Evolutionary conservation across 2,113 vertebrate genomes (phyloP).

Genomic region (Poecile atricapillus): DNA sequence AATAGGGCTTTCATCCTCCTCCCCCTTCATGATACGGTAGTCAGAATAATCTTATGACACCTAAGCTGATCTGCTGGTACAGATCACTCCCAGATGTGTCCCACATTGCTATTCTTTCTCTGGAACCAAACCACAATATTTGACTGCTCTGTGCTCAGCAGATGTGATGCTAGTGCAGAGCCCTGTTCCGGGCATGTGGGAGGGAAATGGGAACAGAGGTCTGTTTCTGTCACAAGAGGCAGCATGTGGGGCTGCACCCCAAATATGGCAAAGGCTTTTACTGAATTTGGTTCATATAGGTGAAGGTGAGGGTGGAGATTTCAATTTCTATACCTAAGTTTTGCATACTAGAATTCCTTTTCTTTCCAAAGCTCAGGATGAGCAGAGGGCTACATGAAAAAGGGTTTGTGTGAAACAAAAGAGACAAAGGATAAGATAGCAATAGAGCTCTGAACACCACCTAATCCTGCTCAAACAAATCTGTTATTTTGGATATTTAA

Average conservation of each 20-base stretch:
- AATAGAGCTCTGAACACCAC: background rate
- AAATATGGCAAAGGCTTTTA: background rate
- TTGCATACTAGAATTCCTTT: background rate
- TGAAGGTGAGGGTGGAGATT: background rate
- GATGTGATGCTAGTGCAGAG: background rate
- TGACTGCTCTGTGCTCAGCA: background rate
- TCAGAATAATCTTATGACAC: background rate
- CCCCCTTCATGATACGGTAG: background rate
- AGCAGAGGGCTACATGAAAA: background rate
- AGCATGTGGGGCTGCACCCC: background rate
- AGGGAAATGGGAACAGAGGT: background rate
- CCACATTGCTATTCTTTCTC: background rate
- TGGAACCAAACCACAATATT: background rate
- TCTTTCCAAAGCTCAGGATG: background rate
- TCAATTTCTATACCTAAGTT: background rate
- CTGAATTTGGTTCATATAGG: background rate
- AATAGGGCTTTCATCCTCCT: background rate
- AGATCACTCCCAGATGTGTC: background rate
- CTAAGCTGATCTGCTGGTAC: background rate
- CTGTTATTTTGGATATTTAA: conserved; percentile 53
- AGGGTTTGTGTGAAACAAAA: conserved; percentile 15
- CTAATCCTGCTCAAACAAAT: conserved; percentile 45
- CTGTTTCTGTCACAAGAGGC: background rate
- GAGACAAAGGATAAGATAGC: background rate
- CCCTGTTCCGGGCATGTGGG: background rate